Base-by-base conservation (phyloP, 2,888 invertebrate genomes). In the Chorisops tibialis region DNA sequence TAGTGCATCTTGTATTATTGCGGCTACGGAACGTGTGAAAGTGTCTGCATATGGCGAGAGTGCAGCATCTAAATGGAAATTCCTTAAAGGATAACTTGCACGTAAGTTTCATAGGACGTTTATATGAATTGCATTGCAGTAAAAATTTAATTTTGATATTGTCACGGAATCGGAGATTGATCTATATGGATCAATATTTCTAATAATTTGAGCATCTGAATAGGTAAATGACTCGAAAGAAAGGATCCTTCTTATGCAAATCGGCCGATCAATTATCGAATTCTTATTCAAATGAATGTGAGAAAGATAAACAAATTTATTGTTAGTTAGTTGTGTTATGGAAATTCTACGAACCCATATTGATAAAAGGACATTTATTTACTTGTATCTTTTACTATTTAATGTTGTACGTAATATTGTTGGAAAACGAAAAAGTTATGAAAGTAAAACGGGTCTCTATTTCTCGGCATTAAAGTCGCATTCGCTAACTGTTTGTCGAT, bases 271-370 rank as follows among this genome's bases (percentile, higher is more conserved):
- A 21, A 4, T 43, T 56, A 18, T 30, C 11, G 45, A 30, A 45
- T 56, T 45, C 19, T 56, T 56, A 56, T 56, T 56, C 56, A 56
- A 56, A 56, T 56, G 56, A 56, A 56, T 56, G 56, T 56, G 56
- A 56, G 56, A 56, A 56, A 56, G 56, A 56, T 56, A 56, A 56
- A 56, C 56, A 56, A 56, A 56, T 56, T 30, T 56, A 54, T 54
- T 54, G 43, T 43, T 30, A 5, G 24, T 30, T 43, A 18, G 45
- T 35, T 7, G n/a, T 45, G 43, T 56, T 56, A 56, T 56, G 56
- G 14, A 45, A 56, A 56, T 56, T 21, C 18, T 18, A 24, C 45
- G 43, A 56, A 43, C 5, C 30, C 9, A 30, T 30, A 7, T 9
- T 7, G 9, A 30, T 30, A 30, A 30, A 24, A 30, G 30, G 9